Evolutionary conservation across 1,140 invertebrate species (phyloP).

Genomic region (Procambarus virginalis): DNA sequence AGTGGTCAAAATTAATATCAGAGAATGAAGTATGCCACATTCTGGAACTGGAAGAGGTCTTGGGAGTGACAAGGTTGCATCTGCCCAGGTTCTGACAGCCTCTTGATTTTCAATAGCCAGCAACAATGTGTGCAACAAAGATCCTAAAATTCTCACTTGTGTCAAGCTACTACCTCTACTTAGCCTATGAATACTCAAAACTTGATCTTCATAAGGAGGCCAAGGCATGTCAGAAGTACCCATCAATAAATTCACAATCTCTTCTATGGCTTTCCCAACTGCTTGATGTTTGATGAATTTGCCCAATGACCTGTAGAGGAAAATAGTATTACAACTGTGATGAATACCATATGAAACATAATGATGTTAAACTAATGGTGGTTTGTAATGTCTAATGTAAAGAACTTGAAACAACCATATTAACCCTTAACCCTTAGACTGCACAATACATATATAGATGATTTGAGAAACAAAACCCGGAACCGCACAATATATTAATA

Average conservation of each 20-base stretch:
- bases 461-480: too few species aligned
- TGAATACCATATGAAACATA: neutral
- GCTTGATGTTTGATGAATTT: slow-evolving; percentile 8
- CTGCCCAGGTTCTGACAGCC: neutral
- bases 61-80: slow-evolving; percentile 19
- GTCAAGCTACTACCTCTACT: slow-evolving; percentile 35
- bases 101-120: slow-evolving; percentile 13
- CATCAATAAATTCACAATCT: neutral
- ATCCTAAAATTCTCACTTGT: slow-evolving; percentile 13
- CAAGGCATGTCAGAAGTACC: neutral
- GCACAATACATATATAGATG: too few species aligned
- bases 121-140: slow-evolving; percentile 27
- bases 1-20: slow-evolving; percentile 29
- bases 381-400: too few species aligned
- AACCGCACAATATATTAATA: too few species aligned
- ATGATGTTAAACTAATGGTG: neutral
- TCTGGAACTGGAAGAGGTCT: slow-evolving; percentile 26
- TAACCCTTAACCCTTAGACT: too few species aligned
- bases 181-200: slow-evolving; percentile 24
- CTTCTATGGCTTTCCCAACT: slow-evolving; percentile 4
- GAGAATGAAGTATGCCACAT: slow-evolving; percentile 6
- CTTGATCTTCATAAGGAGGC: slow-evolving; percentile 45
- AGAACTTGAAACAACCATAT: too few species aligned
- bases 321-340: neutral
- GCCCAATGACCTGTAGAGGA: slow-evolving; percentile 29